Evolutionary conservation across 2,797 vertebrate species (phyloP), one percentile per base, ranked within the genome.

Genomic region (Pangasius sanitwongsei): DNA sequence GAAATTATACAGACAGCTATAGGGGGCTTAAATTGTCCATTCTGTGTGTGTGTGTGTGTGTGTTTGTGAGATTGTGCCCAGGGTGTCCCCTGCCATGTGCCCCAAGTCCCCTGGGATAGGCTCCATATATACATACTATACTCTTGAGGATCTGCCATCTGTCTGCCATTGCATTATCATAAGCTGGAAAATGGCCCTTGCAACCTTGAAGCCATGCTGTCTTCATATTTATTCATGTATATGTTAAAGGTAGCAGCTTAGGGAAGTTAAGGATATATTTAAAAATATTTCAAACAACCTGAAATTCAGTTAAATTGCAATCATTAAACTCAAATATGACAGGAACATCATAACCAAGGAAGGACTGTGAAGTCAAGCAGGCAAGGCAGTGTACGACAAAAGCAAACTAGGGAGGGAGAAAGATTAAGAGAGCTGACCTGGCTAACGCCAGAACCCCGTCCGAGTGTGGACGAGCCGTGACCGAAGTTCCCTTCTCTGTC

Each of bases 401-500:
- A 53, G 4, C 63, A 37, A 55, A 89, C 23, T 85, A 41, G 72
- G 13, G 61, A 18, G 13, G 59, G 15, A 50, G 57, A 81, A 87
- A 84, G 55, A 89, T 34, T 86, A 70, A 57, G 28, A 25, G 23
- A 85, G 85, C 94, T 84, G 94, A 99, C 98, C 98, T 99, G 97
- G 94, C 92, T 96, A 91, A 96, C 92, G 41, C 94, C 88, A 2
- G 92, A 90, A 88, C 89, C 92, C 93, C 95, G 94, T 91, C 96
- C 95, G 91, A 96, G 88, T 2, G 95, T 98, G 91, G 96, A 95
- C 0, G 96, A 96, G 93, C 97, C 94, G 65, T 97, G 97, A 93
- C 95, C 97, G 94, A 97, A 98, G 92, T 96, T 96, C 31, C 70
- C 65, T 90, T 98, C 97, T 87, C 95, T 96, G 91, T 97, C 97